phyloP scores from a whole-genome alignment of 2,797 vertebrate genomes.

The Spinus pinus region DNA sequence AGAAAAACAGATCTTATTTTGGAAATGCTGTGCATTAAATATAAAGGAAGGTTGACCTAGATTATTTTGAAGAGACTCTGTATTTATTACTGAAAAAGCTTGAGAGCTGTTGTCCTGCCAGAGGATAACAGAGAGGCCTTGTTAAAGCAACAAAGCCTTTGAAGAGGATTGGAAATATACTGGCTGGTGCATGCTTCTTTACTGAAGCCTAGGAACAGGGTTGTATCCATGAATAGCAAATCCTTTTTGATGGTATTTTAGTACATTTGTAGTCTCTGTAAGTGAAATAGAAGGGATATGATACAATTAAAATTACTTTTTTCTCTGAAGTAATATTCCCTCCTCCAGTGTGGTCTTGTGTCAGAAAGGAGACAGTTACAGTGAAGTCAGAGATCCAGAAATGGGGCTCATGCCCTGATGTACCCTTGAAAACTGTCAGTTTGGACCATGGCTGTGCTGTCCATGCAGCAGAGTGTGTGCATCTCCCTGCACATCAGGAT shows the following conservation, averaged over 20 bases:
- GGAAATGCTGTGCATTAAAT: neutral
- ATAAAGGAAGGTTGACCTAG: neutral
- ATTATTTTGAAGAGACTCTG: neutral
- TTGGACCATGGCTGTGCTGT: neutral
- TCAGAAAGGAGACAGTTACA: neutral
- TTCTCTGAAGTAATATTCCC: neutral
- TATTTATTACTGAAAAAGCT: neutral
- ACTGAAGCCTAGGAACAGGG: neutral
- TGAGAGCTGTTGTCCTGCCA: neutral
- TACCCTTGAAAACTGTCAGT: neutral
- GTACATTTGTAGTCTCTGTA: neutral
- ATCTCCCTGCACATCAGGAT: neutral
- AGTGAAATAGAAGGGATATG: neutral
- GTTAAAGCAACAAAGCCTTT: neutral
- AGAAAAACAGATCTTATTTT: conserved; percentile 10
- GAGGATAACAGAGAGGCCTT: conserved; percentile 19
- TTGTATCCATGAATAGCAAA: neutral
- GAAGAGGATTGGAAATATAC: neutral
- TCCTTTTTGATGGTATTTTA: neutral
- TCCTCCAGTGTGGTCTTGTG: neutral
- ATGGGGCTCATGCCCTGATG: too few relatives aligned
- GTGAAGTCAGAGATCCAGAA: neutral
- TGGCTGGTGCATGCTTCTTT: neutral
- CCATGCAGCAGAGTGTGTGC: rapidly evolving
- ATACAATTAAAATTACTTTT: neutral